Evolutionary conservation across 2,888 invertebrate species (phyloP).

Genomic region (Dermolepida albohirtum): DNA sequence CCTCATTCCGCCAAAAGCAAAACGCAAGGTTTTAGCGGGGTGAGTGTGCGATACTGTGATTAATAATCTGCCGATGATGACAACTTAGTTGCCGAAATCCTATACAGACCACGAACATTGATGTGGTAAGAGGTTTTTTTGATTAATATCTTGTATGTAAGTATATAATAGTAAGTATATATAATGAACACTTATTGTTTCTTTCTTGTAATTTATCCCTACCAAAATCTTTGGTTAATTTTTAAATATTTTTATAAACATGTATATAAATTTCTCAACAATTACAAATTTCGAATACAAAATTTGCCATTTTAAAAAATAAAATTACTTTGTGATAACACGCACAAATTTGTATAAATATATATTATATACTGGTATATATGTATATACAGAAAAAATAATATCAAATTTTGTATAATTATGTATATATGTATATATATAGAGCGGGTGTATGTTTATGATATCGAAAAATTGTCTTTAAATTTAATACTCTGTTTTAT

Average conservation of each 20-base stretch:
- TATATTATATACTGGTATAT: neutral
- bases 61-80: too few relatives aligned
- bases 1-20: too few relatives aligned
- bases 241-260: conserved; percentile 40
- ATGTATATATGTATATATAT: neutral
- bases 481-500: too few relatives aligned
- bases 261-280: conserved; percentile 40
- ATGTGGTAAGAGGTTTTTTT: too few relatives aligned
- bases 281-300: conserved; percentile 41
- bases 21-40: too few relatives aligned
- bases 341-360: conserved; percentile 13
- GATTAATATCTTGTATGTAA: conserved; percentile 5
- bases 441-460: neutral
- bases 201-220: conserved; percentile 5
- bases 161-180: conserved; percentile 18
- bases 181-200: conserved; percentile 30
- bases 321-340: conserved; percentile 23
- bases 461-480: too few relatives aligned
- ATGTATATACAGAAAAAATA: conserved; percentile 3
- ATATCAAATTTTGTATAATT: conserved; percentile 5
- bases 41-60: too few relatives aligned
- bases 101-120: too few relatives aligned
- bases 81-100: too few relatives aligned
- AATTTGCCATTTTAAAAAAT: conserved; percentile 39
- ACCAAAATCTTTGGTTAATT: conserved; percentile 10